Conservation (phyloP, 2,888 invertebrate genomes). For the Chymomyza caudatula region DNA sequence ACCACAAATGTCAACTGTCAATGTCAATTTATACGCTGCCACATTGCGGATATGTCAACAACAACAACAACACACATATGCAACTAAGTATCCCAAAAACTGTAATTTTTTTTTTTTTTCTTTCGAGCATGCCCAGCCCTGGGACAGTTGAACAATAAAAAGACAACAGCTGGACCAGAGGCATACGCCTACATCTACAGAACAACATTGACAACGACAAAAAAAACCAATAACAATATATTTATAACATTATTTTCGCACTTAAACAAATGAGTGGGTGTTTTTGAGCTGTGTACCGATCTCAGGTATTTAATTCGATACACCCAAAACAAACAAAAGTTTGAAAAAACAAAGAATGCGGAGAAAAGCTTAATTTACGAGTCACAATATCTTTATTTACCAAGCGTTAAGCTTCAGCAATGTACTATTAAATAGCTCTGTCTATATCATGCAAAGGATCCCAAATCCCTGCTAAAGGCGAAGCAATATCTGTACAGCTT, state of each 20-base stretch:
- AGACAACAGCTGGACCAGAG: background rate
- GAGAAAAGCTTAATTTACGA: background rate
- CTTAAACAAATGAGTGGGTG: constrained; percentile 28
- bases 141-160: background rate
- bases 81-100: constrained; percentile 3
- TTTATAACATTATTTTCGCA: constrained; percentile 70
- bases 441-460: no score
- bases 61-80: constrained; percentile 27
- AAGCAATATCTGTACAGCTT: no score
- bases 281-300: constrained; percentile 22
- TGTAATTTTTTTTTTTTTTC: background rate
- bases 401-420: background rate
- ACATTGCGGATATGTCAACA: constrained; percentile 72
- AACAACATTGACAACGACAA: constrained; percentile 35
- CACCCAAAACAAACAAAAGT: background rate
- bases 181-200: constrained; percentile 6
- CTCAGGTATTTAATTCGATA: background rate
- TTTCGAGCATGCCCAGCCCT: background rate
- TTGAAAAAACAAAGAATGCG: background rate
- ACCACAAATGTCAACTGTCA: constrained; percentile 71
- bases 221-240: constrained; percentile 40
- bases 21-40: constrained; percentile 70
- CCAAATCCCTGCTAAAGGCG: no score
- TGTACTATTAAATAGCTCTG: no score
- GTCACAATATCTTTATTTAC: background rate